phyloP scores from a whole-genome alignment of 2,797 vertebrate species.

The Amblyopsis hoosieri region DNA sequence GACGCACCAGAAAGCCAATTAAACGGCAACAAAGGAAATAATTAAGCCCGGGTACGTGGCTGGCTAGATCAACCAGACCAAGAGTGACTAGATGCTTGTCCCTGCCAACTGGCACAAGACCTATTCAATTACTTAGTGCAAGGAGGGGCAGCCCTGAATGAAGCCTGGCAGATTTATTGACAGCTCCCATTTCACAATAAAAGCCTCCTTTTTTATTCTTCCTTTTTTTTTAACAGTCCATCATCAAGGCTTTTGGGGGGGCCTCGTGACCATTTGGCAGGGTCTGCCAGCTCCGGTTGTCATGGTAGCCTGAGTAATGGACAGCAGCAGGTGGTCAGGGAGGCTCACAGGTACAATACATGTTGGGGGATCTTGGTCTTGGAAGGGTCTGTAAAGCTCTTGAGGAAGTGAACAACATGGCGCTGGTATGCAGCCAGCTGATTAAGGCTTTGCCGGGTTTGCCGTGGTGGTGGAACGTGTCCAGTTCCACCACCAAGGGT shows the following conservation, averaged over 20 bases:
- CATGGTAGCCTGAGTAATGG: no score
- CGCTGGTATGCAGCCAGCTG: neutral
- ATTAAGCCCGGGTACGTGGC: slow-evolving; percentile 17
- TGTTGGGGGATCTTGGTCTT: neutral
- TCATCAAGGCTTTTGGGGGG: slow-evolving; percentile 16
- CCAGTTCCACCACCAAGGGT: neutral
- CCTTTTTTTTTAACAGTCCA: no score
- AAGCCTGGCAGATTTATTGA: slow-evolving; percentile 52
- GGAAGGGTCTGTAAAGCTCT: slow-evolving; percentile 2
- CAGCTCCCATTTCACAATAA: slow-evolving; percentile 54
- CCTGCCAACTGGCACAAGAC: slow-evolving; percentile 63
- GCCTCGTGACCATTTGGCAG: neutral
- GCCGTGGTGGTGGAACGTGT: neutral
- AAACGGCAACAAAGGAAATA: slow-evolving; percentile 54
- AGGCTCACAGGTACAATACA: no score
- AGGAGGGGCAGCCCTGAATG: slow-evolving; percentile 19
- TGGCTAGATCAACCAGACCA: neutral
- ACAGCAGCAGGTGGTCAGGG: no score
- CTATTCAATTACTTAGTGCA: slow-evolving; percentile 64
- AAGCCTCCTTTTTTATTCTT: slow-evolving; percentile 14
- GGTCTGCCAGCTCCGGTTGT: no score
- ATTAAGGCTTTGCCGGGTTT: slow-evolving; percentile 7
- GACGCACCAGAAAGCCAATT: slow-evolving; percentile 55
- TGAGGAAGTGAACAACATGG: neutral
- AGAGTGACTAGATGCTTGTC: neutral